A percentile compares a stretch with the other conserved stretches of the same genome.
Conservation (phyloP, 2,113 vertebrate genomes). For the Megaceryle torquata region DNA sequence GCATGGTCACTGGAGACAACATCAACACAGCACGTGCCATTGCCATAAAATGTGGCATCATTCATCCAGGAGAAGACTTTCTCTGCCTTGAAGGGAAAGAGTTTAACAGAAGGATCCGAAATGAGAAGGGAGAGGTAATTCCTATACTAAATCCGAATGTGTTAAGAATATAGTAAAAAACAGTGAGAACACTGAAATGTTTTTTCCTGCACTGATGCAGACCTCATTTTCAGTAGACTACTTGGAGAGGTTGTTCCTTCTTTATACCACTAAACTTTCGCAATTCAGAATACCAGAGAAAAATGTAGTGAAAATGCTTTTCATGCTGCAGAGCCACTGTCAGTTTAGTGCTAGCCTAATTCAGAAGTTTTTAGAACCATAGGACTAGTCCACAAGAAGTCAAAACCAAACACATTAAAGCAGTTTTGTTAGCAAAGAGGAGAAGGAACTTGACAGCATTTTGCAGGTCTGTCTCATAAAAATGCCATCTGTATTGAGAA, state of each 20-base stretch:
- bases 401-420: neutral
- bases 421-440: neutral
- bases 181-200: fast-evolving
- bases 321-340: neutral
- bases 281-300: neutral
- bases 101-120: slow-evolving; percentile 96
- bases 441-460: neutral
- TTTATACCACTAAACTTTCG: neutral
- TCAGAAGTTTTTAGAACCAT: neutral
- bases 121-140: slow-evolving; percentile 94
- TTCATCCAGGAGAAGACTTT: slow-evolving; percentile 96
- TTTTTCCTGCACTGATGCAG: neutral
- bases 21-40: slow-evolving; percentile 98
- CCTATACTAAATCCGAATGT: neutral
- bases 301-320: neutral
- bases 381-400: neutral
- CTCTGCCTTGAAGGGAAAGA: slow-evolving; percentile 97
- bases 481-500: neutral
- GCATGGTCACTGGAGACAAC: slow-evolving; percentile 99
- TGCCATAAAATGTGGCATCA: slow-evolving; percentile 97
- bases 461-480: neutral
- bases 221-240: fast-evolving
- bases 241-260: neutral
- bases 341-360: neutral
- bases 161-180: neutral